Conservation (phyloP, 2,888 invertebrate species). For the Petrolisthes manimaculis region DNA sequence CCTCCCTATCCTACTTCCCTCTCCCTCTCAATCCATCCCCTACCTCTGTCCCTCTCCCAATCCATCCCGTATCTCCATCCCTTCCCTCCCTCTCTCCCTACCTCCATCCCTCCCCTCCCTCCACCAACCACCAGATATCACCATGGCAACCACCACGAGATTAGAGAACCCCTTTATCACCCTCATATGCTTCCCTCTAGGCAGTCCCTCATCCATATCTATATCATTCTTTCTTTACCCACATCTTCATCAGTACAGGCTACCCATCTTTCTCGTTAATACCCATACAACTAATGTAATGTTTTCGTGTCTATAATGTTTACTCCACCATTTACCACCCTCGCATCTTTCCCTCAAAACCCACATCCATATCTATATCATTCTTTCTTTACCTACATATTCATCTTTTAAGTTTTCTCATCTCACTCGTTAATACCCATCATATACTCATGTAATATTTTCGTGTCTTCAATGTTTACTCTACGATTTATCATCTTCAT, state of each 20-base stretch:
- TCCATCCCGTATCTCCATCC: neutral
- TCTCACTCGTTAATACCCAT: too few relatives aligned
- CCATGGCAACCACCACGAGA: neutral
- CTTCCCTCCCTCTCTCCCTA: slow-evolving; percentile 15
- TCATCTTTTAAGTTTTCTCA: too few relatives aligned
- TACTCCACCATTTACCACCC: too few relatives aligned
- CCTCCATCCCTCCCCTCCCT: neutral
- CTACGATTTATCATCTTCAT: too few relatives aligned
- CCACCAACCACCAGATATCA: neutral
- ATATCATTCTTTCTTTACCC: neutral
- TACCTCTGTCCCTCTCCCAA: slow-evolving; percentile 1
- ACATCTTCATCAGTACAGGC: neutral
- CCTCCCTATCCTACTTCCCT: neutral
- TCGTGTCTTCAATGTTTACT: too few relatives aligned
- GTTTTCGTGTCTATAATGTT: too few relatives aligned
- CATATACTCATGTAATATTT: too few relatives aligned
- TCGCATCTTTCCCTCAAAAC: too few relatives aligned
- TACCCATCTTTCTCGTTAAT: too few relatives aligned
- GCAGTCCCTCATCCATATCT: neutral
- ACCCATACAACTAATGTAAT: too few relatives aligned
- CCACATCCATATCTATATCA: too few relatives aligned
- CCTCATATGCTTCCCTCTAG: neutral
- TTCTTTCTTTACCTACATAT: too few relatives aligned
- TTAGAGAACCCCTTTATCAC: neutral
- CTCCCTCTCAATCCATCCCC: neutral